Percentiles rank a stretch among this genome's conserved stretches.
phyloP scores from a whole-genome alignment of 2,797 vertebrate species.

The Enteromius treurensis region DNA sequence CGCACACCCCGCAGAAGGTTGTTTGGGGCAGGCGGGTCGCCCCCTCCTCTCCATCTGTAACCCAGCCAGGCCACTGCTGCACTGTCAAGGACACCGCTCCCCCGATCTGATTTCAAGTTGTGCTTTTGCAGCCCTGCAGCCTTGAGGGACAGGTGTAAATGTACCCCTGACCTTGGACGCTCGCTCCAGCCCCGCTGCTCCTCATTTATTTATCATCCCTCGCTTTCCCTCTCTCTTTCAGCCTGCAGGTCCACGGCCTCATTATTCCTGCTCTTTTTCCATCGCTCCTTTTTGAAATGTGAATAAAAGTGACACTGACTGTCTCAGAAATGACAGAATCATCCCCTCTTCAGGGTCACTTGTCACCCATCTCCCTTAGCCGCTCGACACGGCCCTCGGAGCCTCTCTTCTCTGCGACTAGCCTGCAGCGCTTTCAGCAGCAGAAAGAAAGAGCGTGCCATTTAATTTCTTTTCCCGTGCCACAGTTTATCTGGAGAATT shows the following conservation, averaged over 20 bases:
- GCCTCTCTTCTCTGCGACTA: slow-evolving; percentile 52
- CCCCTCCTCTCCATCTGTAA: slow-evolving; percentile 50
- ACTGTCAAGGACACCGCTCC: slow-evolving; percentile 64
- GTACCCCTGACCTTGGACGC: slow-evolving; percentile 76
- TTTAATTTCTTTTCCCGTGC: slow-evolving; percentile 4
- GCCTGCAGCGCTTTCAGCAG: slow-evolving; percentile 32
- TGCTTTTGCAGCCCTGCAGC: slow-evolving; percentile 73
- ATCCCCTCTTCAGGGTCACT: slow-evolving; percentile 77
- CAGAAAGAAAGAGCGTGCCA: neutral
- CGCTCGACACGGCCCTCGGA: slow-evolving; percentile 43
- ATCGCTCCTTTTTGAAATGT: slow-evolving; percentile 70
- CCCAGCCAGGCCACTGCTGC: slow-evolving; percentile 50
- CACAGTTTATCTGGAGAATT: slow-evolving; percentile 21
- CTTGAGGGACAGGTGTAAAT: slow-evolving; percentile 83
- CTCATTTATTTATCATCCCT: slow-evolving; percentile 74
- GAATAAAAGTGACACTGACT: slow-evolving; percentile 79
- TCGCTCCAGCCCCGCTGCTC: slow-evolving; percentile 66
- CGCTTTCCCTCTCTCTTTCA: slow-evolving; percentile 39
- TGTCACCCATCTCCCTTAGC: slow-evolving; percentile 62
- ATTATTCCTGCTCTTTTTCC: slow-evolving; percentile 74
- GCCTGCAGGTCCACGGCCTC: slow-evolving; percentile 65
- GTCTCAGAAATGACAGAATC: slow-evolving; percentile 75
- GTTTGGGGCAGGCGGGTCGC: slow-evolving; percentile 55
- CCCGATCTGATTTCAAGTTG: slow-evolving; percentile 70
- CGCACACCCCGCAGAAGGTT: slow-evolving; percentile 43